Conservation (phyloP, 1,140 invertebrate genomes). For the Alviniconcha marisindica region DNA sequence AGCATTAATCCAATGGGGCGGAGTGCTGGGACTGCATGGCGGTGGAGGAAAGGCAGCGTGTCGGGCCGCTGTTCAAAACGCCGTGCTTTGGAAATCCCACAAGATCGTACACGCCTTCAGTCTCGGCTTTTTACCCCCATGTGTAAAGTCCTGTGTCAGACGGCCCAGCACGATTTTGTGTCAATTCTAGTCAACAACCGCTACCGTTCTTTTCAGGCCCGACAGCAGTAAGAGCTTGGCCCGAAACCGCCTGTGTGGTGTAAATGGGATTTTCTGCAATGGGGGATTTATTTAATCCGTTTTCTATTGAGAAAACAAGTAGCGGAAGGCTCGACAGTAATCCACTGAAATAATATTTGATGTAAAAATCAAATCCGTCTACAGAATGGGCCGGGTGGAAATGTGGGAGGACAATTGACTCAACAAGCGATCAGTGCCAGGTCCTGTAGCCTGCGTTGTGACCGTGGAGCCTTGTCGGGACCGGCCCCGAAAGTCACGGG, state of each 20-base stretch:
- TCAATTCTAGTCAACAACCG: neutral
- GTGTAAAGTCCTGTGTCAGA: conserved; percentile 7
- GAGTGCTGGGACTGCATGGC: no score
- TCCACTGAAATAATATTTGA: conserved; percentile 28
- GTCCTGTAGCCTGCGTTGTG: no score
- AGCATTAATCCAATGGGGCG: no score
- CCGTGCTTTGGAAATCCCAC: neutral
- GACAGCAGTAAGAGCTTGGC: neutral
- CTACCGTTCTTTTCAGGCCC: neutral
- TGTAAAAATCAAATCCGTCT: conserved; percentile 31
- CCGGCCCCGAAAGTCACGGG: no score
- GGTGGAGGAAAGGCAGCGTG: no score
- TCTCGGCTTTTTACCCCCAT: no score
- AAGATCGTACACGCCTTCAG: neutral
- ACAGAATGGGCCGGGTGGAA: neutral
- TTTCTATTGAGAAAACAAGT: conserved; percentile 34
- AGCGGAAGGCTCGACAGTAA: conserved; percentile 3
- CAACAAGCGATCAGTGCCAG: no score
- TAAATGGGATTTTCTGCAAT: conserved; percentile 36
- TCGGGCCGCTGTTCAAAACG: no score
- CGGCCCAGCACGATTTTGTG: neutral
- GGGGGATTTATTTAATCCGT: conserved; percentile 30
- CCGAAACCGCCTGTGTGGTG: conserved; percentile 5
- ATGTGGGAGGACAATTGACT: no score
- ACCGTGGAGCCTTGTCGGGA: no score